These are phyloP conservation scores for Sinella curviseta DNA, from an alignment of 1,140 invertebrate genomes.

Conservation along the genomic window DNA sequence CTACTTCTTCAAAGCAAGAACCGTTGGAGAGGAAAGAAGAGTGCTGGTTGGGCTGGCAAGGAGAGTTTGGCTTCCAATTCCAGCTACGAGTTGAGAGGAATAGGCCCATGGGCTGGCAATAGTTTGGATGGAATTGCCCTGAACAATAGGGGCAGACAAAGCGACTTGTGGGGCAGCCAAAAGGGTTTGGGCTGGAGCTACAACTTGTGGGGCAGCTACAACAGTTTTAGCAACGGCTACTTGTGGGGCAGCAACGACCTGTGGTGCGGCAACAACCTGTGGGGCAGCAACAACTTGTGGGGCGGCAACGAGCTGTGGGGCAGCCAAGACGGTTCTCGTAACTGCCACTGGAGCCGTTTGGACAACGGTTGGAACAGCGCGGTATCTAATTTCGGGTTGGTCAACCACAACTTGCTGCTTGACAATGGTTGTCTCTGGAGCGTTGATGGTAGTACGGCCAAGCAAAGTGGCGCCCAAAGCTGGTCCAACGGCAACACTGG, in stretches of 20 bases:
- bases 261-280: background rate
- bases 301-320: background rate
- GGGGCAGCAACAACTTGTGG: background rate
- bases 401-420: conserved; percentile 46
- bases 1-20: background rate
- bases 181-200: background rate
- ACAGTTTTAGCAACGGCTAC: conserved; percentile 32
- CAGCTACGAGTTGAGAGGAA: background rate
- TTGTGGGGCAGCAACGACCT: conserved; percentile 31
- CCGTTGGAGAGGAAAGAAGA: background rate
- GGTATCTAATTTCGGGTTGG: conserved; percentile 45
- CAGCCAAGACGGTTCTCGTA: background rate
- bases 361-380: conserved; percentile 43
- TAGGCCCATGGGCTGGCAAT: background rate
- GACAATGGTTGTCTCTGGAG: conserved; percentile 41
- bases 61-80: background rate
- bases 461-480: conserved; percentile 42
- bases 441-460: conserved; percentile 33
- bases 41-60: background rate
- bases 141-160: background rate
- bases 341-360: conserved; percentile 38
- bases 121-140: background rate
- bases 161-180: background rate
- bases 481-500: conserved; percentile 24
- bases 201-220: conserved; percentile 6